Evolutionary conservation across 2,797 vertebrate genomes (phyloP).

Genomic region (Lepus oiostolus): DNA sequence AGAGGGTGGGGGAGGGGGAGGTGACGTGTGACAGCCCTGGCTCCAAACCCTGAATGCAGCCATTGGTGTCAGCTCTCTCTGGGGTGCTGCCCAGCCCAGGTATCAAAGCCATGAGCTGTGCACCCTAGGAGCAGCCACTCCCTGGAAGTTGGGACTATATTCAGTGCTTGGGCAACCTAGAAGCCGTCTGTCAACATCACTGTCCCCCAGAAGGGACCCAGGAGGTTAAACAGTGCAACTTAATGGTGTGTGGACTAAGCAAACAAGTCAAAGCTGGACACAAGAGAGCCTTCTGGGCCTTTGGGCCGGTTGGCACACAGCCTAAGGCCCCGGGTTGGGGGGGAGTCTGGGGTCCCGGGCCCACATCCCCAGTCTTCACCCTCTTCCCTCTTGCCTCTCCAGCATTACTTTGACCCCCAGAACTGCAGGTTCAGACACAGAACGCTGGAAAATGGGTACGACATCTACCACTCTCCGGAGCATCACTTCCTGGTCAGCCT

Average conservation of each 20-base stretch:
- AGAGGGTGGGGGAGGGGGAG: rapidly evolving
- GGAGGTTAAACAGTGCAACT: too few relatives aligned
- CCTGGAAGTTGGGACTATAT: not conserved
- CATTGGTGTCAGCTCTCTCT: too few relatives aligned
- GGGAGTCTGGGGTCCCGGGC: not conserved
- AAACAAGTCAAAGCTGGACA: too few relatives aligned
- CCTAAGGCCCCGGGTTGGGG: not conserved
- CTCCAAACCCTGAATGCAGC: too few relatives aligned
- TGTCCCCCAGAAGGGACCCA: not conserved
- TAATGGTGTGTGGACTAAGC: too few relatives aligned
- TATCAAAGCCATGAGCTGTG: not conserved
- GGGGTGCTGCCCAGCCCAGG: not conserved
- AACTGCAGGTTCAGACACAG: conserved; percentile 95
- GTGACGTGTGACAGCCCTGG: too few relatives aligned
- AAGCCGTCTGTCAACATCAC: not conserved
- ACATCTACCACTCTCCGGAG: conserved; percentile 94
- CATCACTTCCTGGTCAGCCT: conserved; percentile 94
- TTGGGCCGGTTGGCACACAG: not conserved
- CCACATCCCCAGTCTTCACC: not conserved
- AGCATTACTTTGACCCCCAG: conserved; percentile 92
- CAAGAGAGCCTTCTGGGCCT: too few relatives aligned
- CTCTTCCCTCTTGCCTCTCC: not conserved
- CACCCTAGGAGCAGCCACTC: rapidly evolving
- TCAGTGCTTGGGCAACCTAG: not conserved
- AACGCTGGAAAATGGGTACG: conserved; percentile 95